Percentiles rank a stretch among this genome's conserved stretches.
phyloP scores from a whole-genome alignment of 35 echinoderm and acorn worm genomes.

The Antedon bifida region DNA sequence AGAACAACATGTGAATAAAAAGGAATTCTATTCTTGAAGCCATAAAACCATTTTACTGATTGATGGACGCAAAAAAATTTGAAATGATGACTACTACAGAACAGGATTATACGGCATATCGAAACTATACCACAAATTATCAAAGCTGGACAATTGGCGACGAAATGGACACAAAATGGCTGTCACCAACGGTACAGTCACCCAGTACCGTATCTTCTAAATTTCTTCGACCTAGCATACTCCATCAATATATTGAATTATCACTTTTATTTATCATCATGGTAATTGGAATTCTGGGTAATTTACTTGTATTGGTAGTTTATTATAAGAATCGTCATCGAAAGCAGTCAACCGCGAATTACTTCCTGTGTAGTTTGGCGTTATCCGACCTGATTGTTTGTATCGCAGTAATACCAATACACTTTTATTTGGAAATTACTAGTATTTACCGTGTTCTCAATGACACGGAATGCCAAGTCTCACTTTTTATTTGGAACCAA shows the following conservation, averaged over 20 bases:
- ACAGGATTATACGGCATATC: background rate
- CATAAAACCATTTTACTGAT: too few species aligned
- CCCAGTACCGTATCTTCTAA: background rate
- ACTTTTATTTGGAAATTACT: constrained; percentile 56
- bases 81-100: background rate
- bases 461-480: constrained; percentile 47
- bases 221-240: background rate
- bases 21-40: too few species aligned
- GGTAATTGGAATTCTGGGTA: constrained; percentile 62
- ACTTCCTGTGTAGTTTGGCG: constrained; percentile 89
- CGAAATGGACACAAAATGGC: background rate
- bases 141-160: background rate
- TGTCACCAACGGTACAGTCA: background rate
- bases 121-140: background rate
- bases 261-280: constrained; percentile 52
- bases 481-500: constrained; percentile 74
- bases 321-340: constrained; percentile 38
- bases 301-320: constrained; percentile 63
- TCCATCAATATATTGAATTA: constrained; percentile 27
- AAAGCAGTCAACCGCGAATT: constrained; percentile 84
- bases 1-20: too few species aligned
- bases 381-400: constrained; percentile 70
- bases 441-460: constrained; percentile 37
- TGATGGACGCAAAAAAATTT: too few species aligned
- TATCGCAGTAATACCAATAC: constrained; percentile 49